Conservation (phyloP, 2,888 invertebrate species). For the Drosophila prolongata region DNA sequence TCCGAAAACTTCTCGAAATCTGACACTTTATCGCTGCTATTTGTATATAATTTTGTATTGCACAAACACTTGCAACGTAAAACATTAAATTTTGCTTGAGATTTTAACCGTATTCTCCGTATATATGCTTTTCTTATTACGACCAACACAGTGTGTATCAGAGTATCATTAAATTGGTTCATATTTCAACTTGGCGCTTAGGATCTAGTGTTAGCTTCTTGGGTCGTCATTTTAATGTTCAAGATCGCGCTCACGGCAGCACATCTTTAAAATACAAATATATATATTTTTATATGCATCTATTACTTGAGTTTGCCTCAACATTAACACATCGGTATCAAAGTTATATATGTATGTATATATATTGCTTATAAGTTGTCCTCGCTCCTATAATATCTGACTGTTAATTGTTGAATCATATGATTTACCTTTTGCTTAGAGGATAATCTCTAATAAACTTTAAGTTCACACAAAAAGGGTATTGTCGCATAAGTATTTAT, state of each 20-base stretch:
- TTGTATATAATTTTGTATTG: conserved; percentile 16
- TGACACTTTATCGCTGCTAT: neutral
- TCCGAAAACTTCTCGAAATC: conserved; percentile 23
- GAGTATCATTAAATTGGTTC: conserved; percentile 50
- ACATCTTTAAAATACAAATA: conserved; percentile 41
- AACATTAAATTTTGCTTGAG: conserved; percentile 24
- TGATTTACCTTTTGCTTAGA: conserved; percentile 38
- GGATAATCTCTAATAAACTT: conserved; percentile 22
- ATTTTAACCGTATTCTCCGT: conserved; percentile 2
- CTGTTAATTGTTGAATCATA: conserved; percentile 34
- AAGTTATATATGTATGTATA: conserved; percentile 50
- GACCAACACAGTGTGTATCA: conserved; percentile 34
- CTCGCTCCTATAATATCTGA: conserved; percentile 24
- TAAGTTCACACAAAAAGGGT: conserved; percentile 43
- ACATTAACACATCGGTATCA: conserved; percentile 50
- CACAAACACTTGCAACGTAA: conserved; percentile 38
- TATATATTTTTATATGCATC: conserved; percentile 26
- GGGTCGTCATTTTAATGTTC: neutral
- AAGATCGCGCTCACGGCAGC: conserved; percentile 25
- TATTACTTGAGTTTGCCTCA: conserved; percentile 38
- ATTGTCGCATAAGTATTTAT: conserved; percentile 68
- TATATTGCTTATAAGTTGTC: conserved; percentile 51
- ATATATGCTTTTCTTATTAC: conserved; percentile 3
- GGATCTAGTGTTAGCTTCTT: conserved; percentile 52
- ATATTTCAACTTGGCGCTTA: conserved; percentile 52